Conservation (phyloP, 2,113 vertebrate species). For the Amblyopsis rosae region DNA sequence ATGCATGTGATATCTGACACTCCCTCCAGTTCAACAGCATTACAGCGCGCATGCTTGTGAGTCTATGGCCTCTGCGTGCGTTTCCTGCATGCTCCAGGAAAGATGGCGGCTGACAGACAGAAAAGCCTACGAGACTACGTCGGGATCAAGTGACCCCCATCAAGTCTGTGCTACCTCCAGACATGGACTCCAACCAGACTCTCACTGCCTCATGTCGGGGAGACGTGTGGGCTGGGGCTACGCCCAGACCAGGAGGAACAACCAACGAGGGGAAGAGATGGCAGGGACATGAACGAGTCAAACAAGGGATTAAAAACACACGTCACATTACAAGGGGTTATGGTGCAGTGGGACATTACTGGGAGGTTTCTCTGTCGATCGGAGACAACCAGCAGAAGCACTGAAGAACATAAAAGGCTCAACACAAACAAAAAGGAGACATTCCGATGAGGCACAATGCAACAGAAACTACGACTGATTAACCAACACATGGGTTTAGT, state of each 20-base stretch:
- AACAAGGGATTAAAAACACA: conserved; percentile 68
- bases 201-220: conserved; percentile 90
- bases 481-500: conserved; percentile 42
- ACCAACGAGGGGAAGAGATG: conserved; percentile 54
- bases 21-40: conserved; percentile 25
- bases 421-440: conserved; percentile 58
- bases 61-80: conserved; percentile 29
- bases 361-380: conserved; percentile 27
- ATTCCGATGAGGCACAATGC: conserved; percentile 40
- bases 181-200: conserved; percentile 97
- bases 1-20: conserved; percentile 4
- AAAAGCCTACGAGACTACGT: conserved; percentile 22
- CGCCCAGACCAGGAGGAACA: conserved; percentile 76
- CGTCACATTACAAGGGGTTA: conserved; percentile 39
- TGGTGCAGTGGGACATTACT: conserved; percentile 36
- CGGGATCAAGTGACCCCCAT: conserved; percentile 46
- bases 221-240: conserved; percentile 90
- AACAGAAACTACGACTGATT: conserved; percentile 24
- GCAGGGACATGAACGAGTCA: conserved; percentile 54
- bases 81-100: conserved; percentile 59
- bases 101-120: conserved; percentile 13
- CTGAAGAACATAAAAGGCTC: conserved; percentile 45
- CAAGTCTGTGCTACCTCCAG: conserved; percentile 89
- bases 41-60: conserved; percentile 58
- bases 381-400: conserved; percentile 38